phyloP scores from a whole-genome alignment of 2,113 vertebrate species.

The Electrona antarctica region DNA sequence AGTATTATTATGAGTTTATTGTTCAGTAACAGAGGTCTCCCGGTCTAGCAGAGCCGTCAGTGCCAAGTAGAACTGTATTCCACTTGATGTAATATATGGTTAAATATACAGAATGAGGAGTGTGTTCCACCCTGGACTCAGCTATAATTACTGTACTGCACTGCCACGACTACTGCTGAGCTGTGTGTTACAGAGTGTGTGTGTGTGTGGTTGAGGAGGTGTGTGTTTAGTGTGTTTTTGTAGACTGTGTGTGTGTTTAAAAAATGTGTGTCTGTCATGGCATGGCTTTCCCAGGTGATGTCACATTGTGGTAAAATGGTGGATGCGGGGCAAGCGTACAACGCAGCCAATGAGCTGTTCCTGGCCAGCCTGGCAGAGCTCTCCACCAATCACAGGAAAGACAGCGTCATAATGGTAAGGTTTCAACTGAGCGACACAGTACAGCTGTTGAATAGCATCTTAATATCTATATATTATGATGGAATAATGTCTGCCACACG shows the following conservation, averaged over 20 bases:
- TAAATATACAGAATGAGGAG: too few species aligned
- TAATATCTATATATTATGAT: too few species aligned
- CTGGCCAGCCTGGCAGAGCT: conserved; percentile 73
- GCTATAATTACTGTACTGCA: too few species aligned
- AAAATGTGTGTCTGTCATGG: neutral
- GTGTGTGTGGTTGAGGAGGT: too few species aligned
- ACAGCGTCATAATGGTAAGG: conserved; percentile 61
- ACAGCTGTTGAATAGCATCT: too few species aligned
- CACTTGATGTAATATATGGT: too few species aligned
- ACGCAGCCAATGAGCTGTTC: conserved; percentile 74
- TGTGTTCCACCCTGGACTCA: too few species aligned
- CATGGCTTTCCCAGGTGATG: conserved; percentile 69
- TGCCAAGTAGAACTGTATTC: too few species aligned
- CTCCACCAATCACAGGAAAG: conserved; percentile 54
- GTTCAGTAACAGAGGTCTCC: neutral
- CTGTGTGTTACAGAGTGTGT: too few species aligned
- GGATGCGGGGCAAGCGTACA: conserved; percentile 78
- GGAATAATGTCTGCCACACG: too few species aligned
- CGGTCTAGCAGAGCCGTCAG: neutral
- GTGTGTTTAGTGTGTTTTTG: neutral
- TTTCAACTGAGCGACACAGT: too few species aligned
- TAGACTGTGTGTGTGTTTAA: neutral
- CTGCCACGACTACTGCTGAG: too few species aligned
- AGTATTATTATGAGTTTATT: neutral
- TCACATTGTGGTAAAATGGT: conserved; percentile 77